A percentile compares a stretch with the other conserved stretches of the same genome.
phyloP scores from a whole-genome alignment of 2,888 invertebrate genomes.

The Cephonodes hylas region DNA sequence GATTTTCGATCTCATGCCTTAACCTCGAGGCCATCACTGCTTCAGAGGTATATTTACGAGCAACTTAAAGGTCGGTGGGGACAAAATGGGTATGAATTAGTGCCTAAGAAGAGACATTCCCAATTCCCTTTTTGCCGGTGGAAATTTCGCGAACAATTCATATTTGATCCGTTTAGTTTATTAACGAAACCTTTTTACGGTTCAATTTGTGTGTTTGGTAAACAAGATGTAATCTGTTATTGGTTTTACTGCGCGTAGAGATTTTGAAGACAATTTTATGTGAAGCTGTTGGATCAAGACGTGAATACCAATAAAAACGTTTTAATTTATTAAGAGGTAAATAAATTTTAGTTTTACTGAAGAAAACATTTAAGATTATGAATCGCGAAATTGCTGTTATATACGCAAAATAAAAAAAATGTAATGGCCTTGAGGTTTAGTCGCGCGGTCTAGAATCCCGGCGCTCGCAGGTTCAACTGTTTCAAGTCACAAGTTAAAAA shows the following conservation, averaged over 20 bases:
- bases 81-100: not conserved
- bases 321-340: no score
- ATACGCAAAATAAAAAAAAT: no score
- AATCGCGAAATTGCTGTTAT: no score
- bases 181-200: not conserved
- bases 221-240: not conserved
- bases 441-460: no score
- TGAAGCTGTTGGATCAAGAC: not conserved
- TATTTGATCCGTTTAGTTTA: not conserved
- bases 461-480: no score
- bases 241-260: not conserved
- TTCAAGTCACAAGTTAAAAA: no score
- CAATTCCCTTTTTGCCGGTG: not conserved
- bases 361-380: no score
- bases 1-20: no score
- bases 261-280: not conserved
- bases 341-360: no score
- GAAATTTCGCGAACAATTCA: not conserved
- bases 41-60: conserved; percentile 5
- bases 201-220: not conserved
- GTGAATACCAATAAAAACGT: no score
- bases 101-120: not conserved
- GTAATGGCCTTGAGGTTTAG: no score
- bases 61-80: not conserved
- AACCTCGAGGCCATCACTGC: no score